Evolutionary conservation across 2,113 vertebrate species (phyloP), one percentile per base, ranked within the genome.

Genomic region (Saimiri boliviensis): DNA sequence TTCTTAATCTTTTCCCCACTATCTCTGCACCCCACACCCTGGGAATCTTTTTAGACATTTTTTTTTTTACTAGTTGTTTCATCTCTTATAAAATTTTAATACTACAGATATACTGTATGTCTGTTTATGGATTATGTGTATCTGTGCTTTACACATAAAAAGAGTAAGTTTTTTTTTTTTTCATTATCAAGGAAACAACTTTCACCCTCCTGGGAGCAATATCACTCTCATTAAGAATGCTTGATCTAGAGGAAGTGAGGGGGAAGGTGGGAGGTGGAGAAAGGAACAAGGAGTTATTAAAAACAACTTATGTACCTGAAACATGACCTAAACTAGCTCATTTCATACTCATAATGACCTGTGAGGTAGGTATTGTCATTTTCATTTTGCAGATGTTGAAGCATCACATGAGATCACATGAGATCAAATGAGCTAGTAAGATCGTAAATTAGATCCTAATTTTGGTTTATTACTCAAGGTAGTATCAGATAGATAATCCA

Each of bases 331-430:
- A 54, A 86, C 4, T 54, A 79, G 27, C 23, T 92, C 11, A 42
- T 63, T 56, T 74, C 74, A 83, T 73, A 45, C 6, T 56, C 54
- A n/a, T 32, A 83, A 21, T 45, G 40, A 54, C 25, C 32, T 49
- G 25, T 76, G 52, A 45, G 4, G 27, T 47, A 93, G 68, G 5
- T 73, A 85, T 79, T 40, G 21, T 47, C 32, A 35, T 73, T 94
- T 95, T 91, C 25, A 93, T 89, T 97, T 96, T 92, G 37, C 63
- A 94, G 37, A 89, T 76, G 54, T 89, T 81, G 14, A 89, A 86
- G 83, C 10, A 63, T 30, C 60, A 63, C 30, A 42, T 37, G 74
- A 32, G 89, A 80, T 40, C 54, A 92, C 37, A 93, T 66, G 66
- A 85, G 63, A 30, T 77, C 42, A 77, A 47, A 47, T 77, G 74